These are phyloP conservation scores for Keiferia lycopersicella DNA, from an alignment of 2,888 invertebrate species.

Conservation along the genomic window DNA sequence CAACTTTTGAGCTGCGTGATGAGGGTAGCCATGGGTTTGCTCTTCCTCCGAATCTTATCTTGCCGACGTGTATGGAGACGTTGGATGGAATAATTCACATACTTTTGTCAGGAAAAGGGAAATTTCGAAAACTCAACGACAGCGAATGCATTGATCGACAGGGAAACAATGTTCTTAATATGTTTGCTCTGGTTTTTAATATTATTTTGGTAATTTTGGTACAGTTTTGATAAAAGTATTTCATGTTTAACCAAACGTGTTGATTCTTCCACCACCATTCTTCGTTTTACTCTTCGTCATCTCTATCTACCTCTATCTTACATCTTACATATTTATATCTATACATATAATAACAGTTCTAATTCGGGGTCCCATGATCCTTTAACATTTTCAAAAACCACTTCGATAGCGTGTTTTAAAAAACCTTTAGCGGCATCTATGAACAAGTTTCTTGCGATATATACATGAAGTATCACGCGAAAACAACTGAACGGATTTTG, in stretches of 20 bases:
- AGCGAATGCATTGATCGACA: background rate
- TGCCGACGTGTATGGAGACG: constrained; percentile 83
- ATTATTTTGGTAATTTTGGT: background rate
- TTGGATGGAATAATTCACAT: constrained; percentile 72
- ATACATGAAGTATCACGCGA: too few relatives aligned
- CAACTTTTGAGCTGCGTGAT: constrained; percentile 86
- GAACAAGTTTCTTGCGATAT: too few relatives aligned
- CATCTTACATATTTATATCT: too few relatives aligned
- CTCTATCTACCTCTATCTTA: too few relatives aligned
- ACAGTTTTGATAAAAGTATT: background rate
- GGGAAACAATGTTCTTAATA: background rate
- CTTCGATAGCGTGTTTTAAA: too few relatives aligned
- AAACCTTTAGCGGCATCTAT: too few relatives aligned
- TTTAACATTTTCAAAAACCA: too few relatives aligned
- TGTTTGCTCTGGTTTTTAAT: background rate
- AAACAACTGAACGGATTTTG: too few relatives aligned
- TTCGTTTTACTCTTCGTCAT: background rate
- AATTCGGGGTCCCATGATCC: too few relatives aligned
- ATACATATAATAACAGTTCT: too few relatives aligned
- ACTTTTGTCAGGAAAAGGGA: constrained; percentile 30
- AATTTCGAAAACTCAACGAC: background rate
- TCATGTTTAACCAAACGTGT: background rate
- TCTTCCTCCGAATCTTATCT: constrained; percentile 83
- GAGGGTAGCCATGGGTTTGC: constrained; percentile 83
- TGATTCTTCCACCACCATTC: background rate